Percentiles rank a stretch among this genome's conserved stretches.
Conservation (phyloP, 30 jellyfish, hydroid and myxozoan genomes). For the Aurelia sp. region DNA sequence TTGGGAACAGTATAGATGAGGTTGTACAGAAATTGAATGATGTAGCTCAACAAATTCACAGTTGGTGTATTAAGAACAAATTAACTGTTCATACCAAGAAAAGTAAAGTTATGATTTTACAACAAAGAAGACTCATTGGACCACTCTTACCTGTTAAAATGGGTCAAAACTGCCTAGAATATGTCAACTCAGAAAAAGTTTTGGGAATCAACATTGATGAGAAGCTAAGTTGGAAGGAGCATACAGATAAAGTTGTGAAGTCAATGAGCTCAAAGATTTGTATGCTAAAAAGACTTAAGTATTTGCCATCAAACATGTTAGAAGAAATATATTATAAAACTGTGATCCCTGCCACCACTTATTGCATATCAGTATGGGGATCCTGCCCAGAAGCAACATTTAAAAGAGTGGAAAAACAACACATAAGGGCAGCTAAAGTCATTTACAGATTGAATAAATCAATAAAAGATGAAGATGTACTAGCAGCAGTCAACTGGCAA, state of each 20-base stretch:
- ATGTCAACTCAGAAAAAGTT: slow-evolving; percentile 24
- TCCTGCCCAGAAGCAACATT: slow-evolving; percentile 46
- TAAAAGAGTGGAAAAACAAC: slow-evolving; percentile 31
- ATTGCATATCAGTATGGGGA: slow-evolving; percentile 71
- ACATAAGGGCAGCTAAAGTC: slow-evolving; percentile 66
- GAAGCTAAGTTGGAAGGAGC: slow-evolving; percentile 60
- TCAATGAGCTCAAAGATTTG: slow-evolving; percentile 55
- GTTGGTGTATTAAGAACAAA: slow-evolving; percentile 53
- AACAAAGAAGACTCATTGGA: slow-evolving; percentile 39
- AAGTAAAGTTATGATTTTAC: slow-evolving; percentile 49
- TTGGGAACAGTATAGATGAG: slow-evolving; percentile 73
- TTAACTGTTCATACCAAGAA: slow-evolving; percentile 53
- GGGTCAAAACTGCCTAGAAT: slow-evolving; percentile 56
- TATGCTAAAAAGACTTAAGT: slow-evolving; percentile 40
- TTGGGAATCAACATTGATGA: slow-evolving; percentile 67
- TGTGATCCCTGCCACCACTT: slow-evolving; percentile 44
- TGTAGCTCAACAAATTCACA: slow-evolving; percentile 31
- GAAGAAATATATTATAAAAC: slow-evolving; percentile 60
- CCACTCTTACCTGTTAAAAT: slow-evolving; percentile 66
- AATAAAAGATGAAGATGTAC: slow-evolving; percentile 33
- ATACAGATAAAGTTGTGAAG: slow-evolving; percentile 43
- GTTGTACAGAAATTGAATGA: slow-evolving; percentile 26
- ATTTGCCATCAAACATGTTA: slow-evolving; percentile 44
- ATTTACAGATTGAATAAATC: slow-evolving; percentile 32
- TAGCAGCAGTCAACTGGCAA: slow-evolving; percentile 62